Conservation (phyloP, 2,888 invertebrate species). For the Tetragonisca angustula region DNA sequence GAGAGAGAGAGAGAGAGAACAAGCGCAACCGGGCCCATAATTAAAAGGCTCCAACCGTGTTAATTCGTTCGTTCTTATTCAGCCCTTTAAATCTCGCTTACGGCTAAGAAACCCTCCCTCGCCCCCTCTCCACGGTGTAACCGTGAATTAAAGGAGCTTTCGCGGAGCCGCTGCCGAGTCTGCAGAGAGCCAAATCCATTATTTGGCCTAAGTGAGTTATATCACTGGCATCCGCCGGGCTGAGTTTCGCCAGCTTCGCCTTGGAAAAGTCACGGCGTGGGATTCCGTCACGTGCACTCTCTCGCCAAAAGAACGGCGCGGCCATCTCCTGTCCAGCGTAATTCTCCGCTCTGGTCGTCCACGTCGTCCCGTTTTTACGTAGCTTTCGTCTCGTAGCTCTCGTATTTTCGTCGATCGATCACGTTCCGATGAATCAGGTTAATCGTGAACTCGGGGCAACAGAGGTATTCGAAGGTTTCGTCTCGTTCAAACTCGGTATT, state of each 20-base stretch:
- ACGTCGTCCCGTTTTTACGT: constrained; percentile 3
- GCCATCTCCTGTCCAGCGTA: background rate
- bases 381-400: constrained; percentile 9
- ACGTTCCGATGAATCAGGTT: no score
- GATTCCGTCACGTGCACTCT: constrained; percentile 48
- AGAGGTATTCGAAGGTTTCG: background rate
- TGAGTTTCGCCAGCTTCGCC: constrained; percentile 37
- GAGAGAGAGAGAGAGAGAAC: no score
- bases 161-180: background rate
- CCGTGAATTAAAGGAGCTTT: constrained; percentile 62
- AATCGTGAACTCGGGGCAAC: no score
- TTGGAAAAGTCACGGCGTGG: constrained; percentile 47
- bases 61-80: constrained; percentile 70
- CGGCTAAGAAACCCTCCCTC: constrained; percentile 27
- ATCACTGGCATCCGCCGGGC: constrained; percentile 52
- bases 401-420: background rate
- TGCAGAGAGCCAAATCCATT: constrained; percentile 59
- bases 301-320: background rate
- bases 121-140: constrained; percentile 17
- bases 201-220: constrained; percentile 67
- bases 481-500: background rate
- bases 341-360: background rate
- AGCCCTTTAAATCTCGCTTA: constrained; percentile 58
- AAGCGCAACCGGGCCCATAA: constrained; percentile 49
- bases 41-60: constrained; percentile 64